Base-by-base conservation (phyloP, 1,140 invertebrate species). In the Pseudomyrmex pallidus region DNA sequence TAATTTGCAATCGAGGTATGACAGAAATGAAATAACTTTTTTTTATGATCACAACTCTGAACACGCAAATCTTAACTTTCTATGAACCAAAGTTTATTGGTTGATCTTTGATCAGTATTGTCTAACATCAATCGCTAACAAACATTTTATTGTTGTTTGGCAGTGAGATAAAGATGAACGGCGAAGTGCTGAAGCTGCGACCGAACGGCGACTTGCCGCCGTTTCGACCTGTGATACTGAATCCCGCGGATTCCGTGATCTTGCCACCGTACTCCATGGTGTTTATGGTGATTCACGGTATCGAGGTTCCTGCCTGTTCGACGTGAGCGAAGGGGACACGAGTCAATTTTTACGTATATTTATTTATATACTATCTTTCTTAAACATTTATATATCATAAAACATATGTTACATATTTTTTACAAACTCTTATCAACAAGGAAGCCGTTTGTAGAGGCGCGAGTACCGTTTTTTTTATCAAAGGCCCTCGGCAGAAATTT, bases 191-290 rank as follows among this genome's bases (percentile, higher is more conserved):
- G 13, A 91, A 93, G 70, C 93, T 95, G 22, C 74, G 82, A 80
- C 12, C 92, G 80, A 93, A 95, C 74, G 93, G 94, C 44, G 87
- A 92, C 83, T 87, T 96, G 82, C 95, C 95, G 54, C 86, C 93
- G 12, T 94, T 96, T 57, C 85, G 91, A 73, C 95, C 96, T 64
- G 89, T 91, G 44, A 92, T 93, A 70, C 83, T 95, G 50, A 90
- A 92, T 77, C 91, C 92, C 86, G 89, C 92, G 13, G 90, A 94
- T 48, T 90, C 91, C 72, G 93, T 96, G 82, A 87, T 92, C 25
- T 92, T 96, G 91, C 95, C 95, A 17, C 94, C 95, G 22, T 95
- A 95, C 85, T 96, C 96, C 1, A 94, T 96, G 87, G 94, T 94
- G 50, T 96, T 96, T 91, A 95, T 96, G 94, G 92, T 96, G 2